These are phyloP conservation scores for Arctia plantaginis DNA, from an alignment of 2,888 invertebrate genomes.

Conservation along the genomic window DNA sequence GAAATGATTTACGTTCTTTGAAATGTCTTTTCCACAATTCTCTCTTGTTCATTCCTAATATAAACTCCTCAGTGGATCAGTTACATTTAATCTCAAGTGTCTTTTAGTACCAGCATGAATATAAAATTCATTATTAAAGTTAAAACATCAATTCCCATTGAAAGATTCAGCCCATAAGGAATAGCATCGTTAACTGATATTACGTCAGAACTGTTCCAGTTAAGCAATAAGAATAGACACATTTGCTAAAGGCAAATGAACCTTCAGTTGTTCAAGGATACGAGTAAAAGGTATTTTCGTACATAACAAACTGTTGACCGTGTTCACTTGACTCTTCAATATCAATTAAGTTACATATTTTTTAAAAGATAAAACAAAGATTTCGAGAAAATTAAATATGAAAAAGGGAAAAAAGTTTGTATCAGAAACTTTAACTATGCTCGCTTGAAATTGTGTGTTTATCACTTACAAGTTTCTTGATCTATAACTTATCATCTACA, in stretches of 20 bases:
- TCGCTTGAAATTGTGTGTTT: too few relatives aligned
- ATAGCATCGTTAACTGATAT: constrained; percentile 14
- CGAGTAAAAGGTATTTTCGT: constrained; percentile 36
- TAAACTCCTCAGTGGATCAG: background rate
- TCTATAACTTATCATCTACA: too few relatives aligned
- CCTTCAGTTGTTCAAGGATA: constrained; percentile 57
- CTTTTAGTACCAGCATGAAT: background rate
- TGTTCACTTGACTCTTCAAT: constrained; percentile 16
- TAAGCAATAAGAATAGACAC: constrained; percentile 29
- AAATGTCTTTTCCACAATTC: background rate
- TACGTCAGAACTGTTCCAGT: constrained; percentile 39
- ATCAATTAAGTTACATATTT: background rate
- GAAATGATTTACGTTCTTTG: background rate
- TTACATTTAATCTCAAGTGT: background rate
- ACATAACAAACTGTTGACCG: constrained; percentile 14
- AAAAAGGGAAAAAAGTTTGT: background rate
- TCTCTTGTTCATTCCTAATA: background rate
- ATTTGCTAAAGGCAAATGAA: constrained; percentile 48
- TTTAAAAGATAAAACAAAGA: background rate
- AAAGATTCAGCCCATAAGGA: constrained; percentile 14
- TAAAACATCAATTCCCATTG: constrained; percentile 16
- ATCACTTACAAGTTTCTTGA: too few relatives aligned
- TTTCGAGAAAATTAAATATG: background rate
- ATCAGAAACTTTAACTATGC: background rate
- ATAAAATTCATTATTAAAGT: constrained; percentile 4